These are phyloP conservation scores for Protonibea diacanthus DNA, from an alignment of 2,797 vertebrate genomes.

Conservation along the genomic window DNA sequence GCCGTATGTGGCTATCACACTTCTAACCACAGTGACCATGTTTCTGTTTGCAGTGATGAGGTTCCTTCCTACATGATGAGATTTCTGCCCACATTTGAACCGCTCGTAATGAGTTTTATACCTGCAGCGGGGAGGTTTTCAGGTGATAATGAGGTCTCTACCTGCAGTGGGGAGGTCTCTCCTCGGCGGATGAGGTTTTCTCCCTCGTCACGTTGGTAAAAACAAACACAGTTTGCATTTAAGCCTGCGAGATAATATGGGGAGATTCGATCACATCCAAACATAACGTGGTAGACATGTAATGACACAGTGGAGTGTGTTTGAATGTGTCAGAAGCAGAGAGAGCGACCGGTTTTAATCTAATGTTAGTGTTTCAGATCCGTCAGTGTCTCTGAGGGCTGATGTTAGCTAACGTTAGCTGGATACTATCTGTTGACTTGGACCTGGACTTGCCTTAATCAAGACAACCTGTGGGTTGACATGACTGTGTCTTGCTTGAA, in stretches of 20 bases:
- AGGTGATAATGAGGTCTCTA: constrained; percentile 30
- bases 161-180: background rate
- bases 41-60: constrained; percentile 7
- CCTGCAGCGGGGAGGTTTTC: constrained; percentile 6
- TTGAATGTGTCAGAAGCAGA: background rate
- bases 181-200: background rate
- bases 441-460: too few relatives aligned
- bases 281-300: background rate
- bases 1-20: background rate
- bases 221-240: background rate
- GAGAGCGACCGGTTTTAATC: too few relatives aligned
- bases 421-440: too few relatives aligned
- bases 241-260: background rate
- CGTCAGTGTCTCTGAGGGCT: too few relatives aligned
- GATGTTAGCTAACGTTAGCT: too few relatives aligned
- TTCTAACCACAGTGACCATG: background rate
- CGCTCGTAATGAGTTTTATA: constrained; percentile 27
- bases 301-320: background rate
- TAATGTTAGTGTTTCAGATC: too few relatives aligned
- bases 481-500: too few relatives aligned
- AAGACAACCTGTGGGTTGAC: too few relatives aligned
- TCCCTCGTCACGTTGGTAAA: background rate
- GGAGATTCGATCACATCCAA: background rate
- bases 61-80: constrained; percentile 21
- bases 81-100: constrained; percentile 27